Base-by-base conservation (phyloP, 2,888 invertebrate species). In the Athetis lepigone region DNA sequence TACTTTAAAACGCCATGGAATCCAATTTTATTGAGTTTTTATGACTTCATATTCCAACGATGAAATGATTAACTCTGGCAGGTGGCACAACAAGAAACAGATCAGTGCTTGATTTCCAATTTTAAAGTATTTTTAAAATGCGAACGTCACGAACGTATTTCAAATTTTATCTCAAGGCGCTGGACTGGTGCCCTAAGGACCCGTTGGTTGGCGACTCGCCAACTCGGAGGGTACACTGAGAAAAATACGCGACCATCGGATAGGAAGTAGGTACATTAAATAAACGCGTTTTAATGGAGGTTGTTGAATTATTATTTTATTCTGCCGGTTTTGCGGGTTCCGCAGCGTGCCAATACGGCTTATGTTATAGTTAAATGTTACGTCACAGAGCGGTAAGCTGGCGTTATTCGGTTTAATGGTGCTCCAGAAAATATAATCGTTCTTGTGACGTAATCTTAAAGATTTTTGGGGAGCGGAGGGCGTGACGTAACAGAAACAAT, bases 121-220 rank as follows among this genome's bases (percentile, higher is more conserved):
- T 55, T 47, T 39, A 61, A 29, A 11, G 11, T 61, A 79, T 69
- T 79, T 75, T 60, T 64, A 66, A 69, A 77, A 64, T 60, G 57
- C 43, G 27, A 37, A 55, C 67, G 71, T 76, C 74, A 81, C 23
- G 13, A 50, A 55, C 66, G n/a, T 75, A 58, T 70, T 52, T 75
- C 57, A 66, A 76, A 79, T 68, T 68, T 70, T 82, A 82, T 85
- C 80, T 85, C 79, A 85, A 82, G 84, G 81, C 75, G 78, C 81
- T 83, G 86, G 82, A 84, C 70, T 68, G 62, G 68, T 78, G 82
- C 82, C 85, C 83, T 85, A 84, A 84, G 85, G 84, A 81, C 77
- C 74, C 72, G 64, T 61, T 65, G 49, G 55, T 77, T 88, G 89
- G 89, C 88, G 40, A 52, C 29, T 13, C 11, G 84, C 89, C 89